These are phyloP conservation scores for Poecilia velifera DNA, from an alignment of 2,797 vertebrate species.

Conservation along the genomic window DNA sequence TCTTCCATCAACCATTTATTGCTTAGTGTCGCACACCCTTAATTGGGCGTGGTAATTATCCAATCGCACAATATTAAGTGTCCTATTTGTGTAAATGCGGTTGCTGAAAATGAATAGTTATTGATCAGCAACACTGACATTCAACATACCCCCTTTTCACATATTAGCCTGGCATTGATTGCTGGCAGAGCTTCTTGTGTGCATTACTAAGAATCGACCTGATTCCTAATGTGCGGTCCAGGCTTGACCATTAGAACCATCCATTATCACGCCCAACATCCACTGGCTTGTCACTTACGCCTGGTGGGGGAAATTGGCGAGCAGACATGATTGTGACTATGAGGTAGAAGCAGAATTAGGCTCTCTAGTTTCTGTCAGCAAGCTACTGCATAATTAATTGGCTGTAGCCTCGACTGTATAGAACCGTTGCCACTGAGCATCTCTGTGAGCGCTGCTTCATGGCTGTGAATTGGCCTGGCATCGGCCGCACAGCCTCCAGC, in stretches of 20 bases:
- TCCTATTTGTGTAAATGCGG: conserved; percentile 88
- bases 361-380: conserved; percentile 61
- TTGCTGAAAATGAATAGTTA: conserved; percentile 92
- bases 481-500: conserved; percentile 20
- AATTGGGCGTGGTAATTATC: conserved; percentile 94
- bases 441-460: conserved; percentile 43
- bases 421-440: conserved; percentile 40
- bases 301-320: conserved; percentile 74
- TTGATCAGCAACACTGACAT: conserved; percentile 87
- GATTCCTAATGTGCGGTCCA: conserved; percentile 85
- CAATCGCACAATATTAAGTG: conserved; percentile 86
- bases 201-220: conserved; percentile 85
- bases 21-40: conserved; percentile 85
- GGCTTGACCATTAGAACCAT: conserved; percentile 84
- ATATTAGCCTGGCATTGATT: conserved; percentile 89
- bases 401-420: conserved; percentile 28
- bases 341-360: conserved; percentile 60
- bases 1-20: conserved; percentile 73
- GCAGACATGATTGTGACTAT: conserved; percentile 67
- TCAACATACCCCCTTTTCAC: conserved; percentile 83
- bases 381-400: conserved; percentile 66
- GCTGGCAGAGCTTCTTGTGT: conserved; percentile 84
- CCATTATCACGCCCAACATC: conserved; percentile 83
- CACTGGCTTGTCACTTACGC: conserved; percentile 74
- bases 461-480: conserved; percentile 10